These are phyloP conservation scores for Onchidella celtica DNA, from an alignment of 2,888 invertebrate species.

Conservation along the genomic window DNA sequence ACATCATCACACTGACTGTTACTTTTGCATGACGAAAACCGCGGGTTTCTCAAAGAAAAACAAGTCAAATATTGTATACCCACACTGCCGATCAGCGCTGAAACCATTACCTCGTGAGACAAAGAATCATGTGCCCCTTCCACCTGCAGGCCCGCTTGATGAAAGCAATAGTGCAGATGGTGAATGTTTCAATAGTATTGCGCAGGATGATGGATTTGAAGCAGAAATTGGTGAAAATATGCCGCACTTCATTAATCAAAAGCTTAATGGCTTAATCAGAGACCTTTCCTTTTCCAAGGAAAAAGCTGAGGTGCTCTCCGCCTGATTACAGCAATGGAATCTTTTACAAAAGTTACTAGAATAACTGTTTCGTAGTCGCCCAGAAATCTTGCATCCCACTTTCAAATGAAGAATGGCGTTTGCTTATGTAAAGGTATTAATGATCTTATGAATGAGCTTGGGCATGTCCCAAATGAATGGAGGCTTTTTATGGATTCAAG, in stretches of 20 bases:
- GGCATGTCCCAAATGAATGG: slow-evolving; percentile 2
- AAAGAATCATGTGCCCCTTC: background rate
- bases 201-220: no score
- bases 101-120: no score
- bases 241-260: background rate
- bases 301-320: background rate
- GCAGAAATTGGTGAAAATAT: no score
- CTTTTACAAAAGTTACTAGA: background rate
- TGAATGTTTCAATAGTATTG: no score
- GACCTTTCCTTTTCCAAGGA: background rate
- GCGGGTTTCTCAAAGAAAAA: background rate
- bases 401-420: slow-evolving; percentile 16
- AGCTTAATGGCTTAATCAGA: background rate
- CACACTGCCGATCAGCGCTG: background rate
- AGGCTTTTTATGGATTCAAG: slow-evolving; percentile 7
- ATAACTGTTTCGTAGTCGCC: background rate
- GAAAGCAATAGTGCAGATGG: no score
- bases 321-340: background rate
- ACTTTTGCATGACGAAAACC: background rate
- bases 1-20: background rate
- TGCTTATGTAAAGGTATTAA: background rate
- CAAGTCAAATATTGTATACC: background rate
- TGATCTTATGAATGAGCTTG: slow-evolving; percentile 1
- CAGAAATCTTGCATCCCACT: slow-evolving; percentile 6
- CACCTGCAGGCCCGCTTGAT: background rate